Evolutionary conservation across 2,113 vertebrate species (phyloP), one percentile per base, ranked within the genome.

Genomic region (Callorhinus ursinus): DNA sequence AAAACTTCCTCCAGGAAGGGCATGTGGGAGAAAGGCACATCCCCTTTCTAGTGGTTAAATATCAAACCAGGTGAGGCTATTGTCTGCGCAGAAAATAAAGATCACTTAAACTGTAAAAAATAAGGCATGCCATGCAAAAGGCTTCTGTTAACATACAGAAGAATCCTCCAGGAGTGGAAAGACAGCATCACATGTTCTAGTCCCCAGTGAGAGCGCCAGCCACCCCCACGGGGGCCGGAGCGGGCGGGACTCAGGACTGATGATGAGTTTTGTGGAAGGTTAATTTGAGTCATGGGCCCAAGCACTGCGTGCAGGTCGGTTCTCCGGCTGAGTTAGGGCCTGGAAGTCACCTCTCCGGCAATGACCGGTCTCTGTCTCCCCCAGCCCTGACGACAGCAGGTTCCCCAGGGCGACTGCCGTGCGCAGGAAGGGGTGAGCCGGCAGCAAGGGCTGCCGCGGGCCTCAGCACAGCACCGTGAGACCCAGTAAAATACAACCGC

Each of bases 401-500:
- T 12, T 49, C 69, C 36, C 46, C 16, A 9, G 81, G 18, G 71
- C 19, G 8, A 31, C 19, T 4, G 2, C 51, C 18, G 14, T 0
- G 1, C 33, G 36, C 3, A 26, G 69, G 18, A 16, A 55, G 14
- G 1, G 18, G 18, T 19, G 72, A 63, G 36, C 15, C 1, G 9
- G 42, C 55, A 36, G 24, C 67, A 46, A 61, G 7, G 51, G 11
- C 2, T 15, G 36, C 67, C 7, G 42, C 74, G 21, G 51, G 51
- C 33, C 92, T 98, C 96, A 90, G 91, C 81, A 91, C 88, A 88
- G 46, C 96, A 71, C 61, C 24, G 13, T 2, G 94, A 55, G 81
- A 74, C 77, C 85, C 88, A 88, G 85, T 90, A 86, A 97, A 97
- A 95, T 53, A 55, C 36, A 96, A 93, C 49, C 13, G 39, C 90